These are phyloP conservation scores for Cheilosia soror DNA, from an alignment of 2,888 invertebrate species.

Conservation along the genomic window DNA sequence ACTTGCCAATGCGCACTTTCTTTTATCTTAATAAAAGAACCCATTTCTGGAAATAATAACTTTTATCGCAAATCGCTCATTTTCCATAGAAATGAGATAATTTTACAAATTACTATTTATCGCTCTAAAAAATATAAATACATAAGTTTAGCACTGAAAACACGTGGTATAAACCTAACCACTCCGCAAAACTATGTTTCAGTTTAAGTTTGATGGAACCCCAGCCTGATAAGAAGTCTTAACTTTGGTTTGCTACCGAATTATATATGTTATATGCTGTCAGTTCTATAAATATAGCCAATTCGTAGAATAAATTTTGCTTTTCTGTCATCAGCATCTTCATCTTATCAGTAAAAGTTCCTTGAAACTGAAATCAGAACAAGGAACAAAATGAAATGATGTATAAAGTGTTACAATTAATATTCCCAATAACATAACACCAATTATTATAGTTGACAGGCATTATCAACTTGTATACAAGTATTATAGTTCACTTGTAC, in stretches of 20 bases:
- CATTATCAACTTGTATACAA: background rate
- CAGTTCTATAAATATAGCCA: constrained; percentile 49
- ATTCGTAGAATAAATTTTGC: constrained; percentile 15
- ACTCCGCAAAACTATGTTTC: constrained; percentile 5
- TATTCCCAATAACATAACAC: background rate
- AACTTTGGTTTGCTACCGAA: constrained; percentile 10
- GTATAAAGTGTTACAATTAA: constrained; percentile 23
- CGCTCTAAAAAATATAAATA: constrained; percentile 9
- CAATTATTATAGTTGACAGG: background rate
- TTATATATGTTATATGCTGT: background rate
- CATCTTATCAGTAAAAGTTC: constrained; percentile 34
- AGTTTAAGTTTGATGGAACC: background rate
- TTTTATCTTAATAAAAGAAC: background rate
- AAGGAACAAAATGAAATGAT: constrained; percentile 3
- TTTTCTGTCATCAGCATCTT: constrained; percentile 7
- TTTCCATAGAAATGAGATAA: constrained; percentile 33
- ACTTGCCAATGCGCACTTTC: too few relatives aligned
- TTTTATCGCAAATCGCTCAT: constrained; percentile 9
- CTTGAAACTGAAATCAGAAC: constrained; percentile 25
- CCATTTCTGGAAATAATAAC: background rate
- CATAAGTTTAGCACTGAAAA: background rate
- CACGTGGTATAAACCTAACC: constrained; percentile 29
- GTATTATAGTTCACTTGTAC: background rate
- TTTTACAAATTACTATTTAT: constrained; percentile 5
- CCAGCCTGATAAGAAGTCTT: constrained; percentile 17